phyloP scores from a whole-genome alignment of 2,797 vertebrate genomes.

The Florisuga fusca region DNA sequence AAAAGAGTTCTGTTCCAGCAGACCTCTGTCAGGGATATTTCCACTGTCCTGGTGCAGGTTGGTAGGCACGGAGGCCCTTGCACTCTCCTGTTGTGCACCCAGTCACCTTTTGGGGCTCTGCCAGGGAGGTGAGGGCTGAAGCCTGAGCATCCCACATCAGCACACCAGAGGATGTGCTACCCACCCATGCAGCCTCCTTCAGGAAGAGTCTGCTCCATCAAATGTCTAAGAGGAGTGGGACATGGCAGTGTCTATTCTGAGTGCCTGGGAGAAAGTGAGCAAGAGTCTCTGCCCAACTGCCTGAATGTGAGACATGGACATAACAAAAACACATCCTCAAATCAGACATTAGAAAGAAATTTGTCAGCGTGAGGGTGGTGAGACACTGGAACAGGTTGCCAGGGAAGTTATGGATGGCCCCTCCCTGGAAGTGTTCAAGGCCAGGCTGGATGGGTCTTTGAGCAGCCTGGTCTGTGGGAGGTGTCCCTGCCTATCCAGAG shows the following conservation, averaged over 20 bases:
- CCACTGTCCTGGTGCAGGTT: not conserved
- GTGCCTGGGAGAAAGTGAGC: not conserved
- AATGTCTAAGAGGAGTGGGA: not conserved
- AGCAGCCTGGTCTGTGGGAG: no score
- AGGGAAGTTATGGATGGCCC: no score
- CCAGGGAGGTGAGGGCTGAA: not conserved
- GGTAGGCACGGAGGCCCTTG: not conserved
- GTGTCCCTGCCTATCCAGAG: no score
- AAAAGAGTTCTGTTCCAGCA: not conserved
- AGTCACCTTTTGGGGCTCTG: rapidly evolving
- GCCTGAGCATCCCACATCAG: not conserved
- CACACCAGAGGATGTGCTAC: rapidly evolving
- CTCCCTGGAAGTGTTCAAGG: no score
- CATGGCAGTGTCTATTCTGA: not conserved
- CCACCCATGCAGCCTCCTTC: rapidly evolving
- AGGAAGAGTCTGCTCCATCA: not conserved
- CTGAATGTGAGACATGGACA: not conserved
- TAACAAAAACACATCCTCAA: not conserved
- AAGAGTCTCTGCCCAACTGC: not conserved
- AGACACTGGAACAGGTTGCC: no score
- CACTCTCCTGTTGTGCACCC: no score
- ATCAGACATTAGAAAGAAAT: no score
- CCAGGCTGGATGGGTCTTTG: no score
- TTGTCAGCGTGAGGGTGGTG: no score
- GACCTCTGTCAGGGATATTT: rapidly evolving